Base-by-base conservation (phyloP, 1,140 invertebrate genomes). In the Drosophila guanche region DNA sequence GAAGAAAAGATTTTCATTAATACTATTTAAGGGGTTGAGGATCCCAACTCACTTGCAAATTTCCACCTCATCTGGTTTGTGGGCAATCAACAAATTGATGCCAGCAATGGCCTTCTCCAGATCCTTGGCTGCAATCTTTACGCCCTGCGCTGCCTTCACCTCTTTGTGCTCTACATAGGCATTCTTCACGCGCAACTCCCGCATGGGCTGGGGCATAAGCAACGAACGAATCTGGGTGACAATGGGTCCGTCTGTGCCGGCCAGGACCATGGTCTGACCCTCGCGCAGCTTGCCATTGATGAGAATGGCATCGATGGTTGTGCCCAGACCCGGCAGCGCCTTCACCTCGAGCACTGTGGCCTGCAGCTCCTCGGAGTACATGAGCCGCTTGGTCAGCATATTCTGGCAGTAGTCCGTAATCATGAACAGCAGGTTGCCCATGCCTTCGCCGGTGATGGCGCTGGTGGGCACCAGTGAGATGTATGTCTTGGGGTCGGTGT, bases 311-410 rank as follows among this genome's bases (percentile, higher is more conserved):
- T 99, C 99, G 88, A 99, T 98, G 4, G 99, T 99, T 57, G 98
- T 99, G 23, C 99, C 99, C 60, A 99, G 93, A 47, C 99, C 99
- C 40, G 97, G 95, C 79, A 99, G 96, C 1, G 98, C 98, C 94
- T 99, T 99, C 4, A 99, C 98, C 94, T 99, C 99, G 83, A 99
- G 94, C n/a, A 99, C 98, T 7, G 97, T 99, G 16, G 98, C 98
- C 90, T 99, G 96, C 41, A 99, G 92, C 89, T 99, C 97, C 71
- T 99, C 96, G 4, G 96, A 97, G 92, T 96, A 99, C 92, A 98
- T 95, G 0, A 99, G 92, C 75, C 97, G 93, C 91, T 99, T 98
- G 27, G 97, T 95, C 79, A 99, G 92, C 90, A 97, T 95, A 20
- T 94, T 97, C 92, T 99, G 99, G 69, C 97, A 98, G 22, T 96